Evolutionary conservation across 1,140 invertebrate species (phyloP).

Genomic region (Trachelipus rathkii): DNA sequence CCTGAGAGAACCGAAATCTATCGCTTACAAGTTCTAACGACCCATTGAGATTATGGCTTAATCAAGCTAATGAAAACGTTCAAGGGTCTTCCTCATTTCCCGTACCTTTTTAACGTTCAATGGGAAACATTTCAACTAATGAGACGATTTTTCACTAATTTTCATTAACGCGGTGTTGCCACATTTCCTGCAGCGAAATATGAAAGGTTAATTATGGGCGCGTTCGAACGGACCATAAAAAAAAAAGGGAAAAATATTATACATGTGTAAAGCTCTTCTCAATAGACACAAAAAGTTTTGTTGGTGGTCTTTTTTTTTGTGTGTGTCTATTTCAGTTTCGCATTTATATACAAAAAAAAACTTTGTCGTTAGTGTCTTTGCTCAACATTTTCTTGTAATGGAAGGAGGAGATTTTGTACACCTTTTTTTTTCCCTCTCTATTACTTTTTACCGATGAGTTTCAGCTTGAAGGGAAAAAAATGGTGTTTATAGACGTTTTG

Average conservation of each 20-base stretch:
- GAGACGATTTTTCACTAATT: conserved; percentile 11
- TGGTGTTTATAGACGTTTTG: background rate
- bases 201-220: conserved; percentile 12
- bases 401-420: background rate
- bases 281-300: background rate
- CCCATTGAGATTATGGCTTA: conserved; percentile 12
- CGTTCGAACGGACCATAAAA: background rate
- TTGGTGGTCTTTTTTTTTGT: too few relatives aligned
- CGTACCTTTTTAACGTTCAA: conserved; percentile 12
- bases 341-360: background rate
- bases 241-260: background rate
- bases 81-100: background rate
- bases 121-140: conserved; percentile 13
- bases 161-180: conserved; percentile 6
- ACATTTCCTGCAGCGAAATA: background rate
- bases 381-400: background rate
- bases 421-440: background rate
- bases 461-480: background rate
- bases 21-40: conserved; percentile 7
- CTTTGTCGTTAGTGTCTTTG: conserved; percentile 6
- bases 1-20: conserved; percentile 4
- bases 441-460: background rate
- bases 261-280: background rate
- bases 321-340: too few relatives aligned
- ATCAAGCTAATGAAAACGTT: conserved; percentile 13